phyloP scores from a whole-genome alignment of 2,113 vertebrate species.

The Silurus meridionalis region DNA sequence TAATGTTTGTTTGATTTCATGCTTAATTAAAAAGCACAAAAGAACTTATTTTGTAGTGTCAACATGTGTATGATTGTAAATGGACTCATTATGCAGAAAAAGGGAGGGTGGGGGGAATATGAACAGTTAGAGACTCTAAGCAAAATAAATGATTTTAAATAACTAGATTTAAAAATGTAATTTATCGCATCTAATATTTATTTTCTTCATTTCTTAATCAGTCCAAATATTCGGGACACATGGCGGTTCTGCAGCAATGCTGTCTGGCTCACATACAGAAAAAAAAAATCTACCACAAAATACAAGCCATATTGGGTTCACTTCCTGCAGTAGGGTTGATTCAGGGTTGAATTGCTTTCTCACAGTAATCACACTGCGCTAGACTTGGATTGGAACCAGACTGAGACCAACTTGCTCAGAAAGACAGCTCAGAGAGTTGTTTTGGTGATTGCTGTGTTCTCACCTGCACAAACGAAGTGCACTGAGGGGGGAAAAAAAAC shows the following conservation, averaged over 20 bases:
- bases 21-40: not conserved
- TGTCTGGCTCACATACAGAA: not conserved
- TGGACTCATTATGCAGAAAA: not conserved
- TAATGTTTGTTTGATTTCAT: not conserved
- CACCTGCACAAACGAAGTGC: not conserved
- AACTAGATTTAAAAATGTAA: not conserved
- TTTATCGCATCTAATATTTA: not conserved
- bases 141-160: not conserved
- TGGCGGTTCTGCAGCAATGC: not conserved
- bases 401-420: constrained; percentile 4
- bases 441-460: not conserved
- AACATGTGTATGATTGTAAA: not conserved
- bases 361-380: constrained; percentile 4
- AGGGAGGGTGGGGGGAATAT: too few relatives aligned
- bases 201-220: not conserved
- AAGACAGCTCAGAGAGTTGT: not conserved
- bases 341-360: constrained; percentile 13
- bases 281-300: not conserved
- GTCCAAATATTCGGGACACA: not conserved
- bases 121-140: not conserved
- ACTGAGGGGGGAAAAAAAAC: not conserved
- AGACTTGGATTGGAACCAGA: not conserved
- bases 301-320: not conserved
- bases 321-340: not conserved
- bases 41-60: not conserved